These are phyloP conservation scores for Chunga burmeisteri DNA, from an alignment of 2,113 vertebrate genomes.

Conservation along the genomic window DNA sequence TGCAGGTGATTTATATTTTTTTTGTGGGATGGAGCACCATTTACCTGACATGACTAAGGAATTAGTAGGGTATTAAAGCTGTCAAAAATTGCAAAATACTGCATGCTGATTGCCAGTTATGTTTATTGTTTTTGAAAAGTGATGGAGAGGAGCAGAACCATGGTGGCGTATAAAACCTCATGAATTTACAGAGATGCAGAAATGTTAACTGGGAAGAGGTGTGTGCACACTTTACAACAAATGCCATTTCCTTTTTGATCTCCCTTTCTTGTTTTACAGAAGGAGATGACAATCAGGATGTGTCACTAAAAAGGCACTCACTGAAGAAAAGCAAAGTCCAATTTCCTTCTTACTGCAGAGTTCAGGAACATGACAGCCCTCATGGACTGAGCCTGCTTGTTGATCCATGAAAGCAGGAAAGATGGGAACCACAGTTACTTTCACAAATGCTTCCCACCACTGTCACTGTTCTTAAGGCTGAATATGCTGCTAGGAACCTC, in stretches of 20 bases:
- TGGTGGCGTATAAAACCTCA: background rate
- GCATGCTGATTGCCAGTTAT: background rate
- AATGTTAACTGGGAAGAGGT: background rate
- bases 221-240: background rate
- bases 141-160: background rate
- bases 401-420: background rate
- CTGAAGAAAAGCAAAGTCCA: slow-evolving; percentile 15
- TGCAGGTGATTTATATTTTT: background rate
- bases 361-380: background rate
- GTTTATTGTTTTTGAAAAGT: background rate
- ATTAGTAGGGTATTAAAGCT: background rate
- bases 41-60: background rate
- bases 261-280: slow-evolving; percentile 74
- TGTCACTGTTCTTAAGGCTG: slow-evolving; percentile 41
- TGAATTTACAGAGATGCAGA: background rate
- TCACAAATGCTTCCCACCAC: background rate
- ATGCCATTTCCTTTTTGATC: background rate
- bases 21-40: background rate
- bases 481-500: slow-evolving; percentile 60
- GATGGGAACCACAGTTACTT: background rate
- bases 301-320: slow-evolving; percentile 70
- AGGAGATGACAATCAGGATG: slow-evolving; percentile 83
- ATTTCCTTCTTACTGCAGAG: background rate
- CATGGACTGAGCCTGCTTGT: background rate
- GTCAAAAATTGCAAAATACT: background rate